These are phyloP conservation scores for Anaspis maculata DNA, from an alignment of 2,888 invertebrate species.

Conservation along the genomic window DNA sequence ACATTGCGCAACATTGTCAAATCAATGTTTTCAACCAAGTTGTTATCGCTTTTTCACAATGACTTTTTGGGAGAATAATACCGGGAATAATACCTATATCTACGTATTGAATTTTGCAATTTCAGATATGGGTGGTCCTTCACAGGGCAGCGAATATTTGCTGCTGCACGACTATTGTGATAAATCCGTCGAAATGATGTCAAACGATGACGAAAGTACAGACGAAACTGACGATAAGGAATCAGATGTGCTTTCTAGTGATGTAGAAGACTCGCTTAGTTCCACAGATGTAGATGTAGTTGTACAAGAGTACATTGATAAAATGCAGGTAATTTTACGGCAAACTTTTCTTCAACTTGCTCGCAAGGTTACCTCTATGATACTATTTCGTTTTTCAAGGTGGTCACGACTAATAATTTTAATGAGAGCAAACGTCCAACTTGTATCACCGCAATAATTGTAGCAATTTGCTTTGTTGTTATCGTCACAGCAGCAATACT, in stretches of 20 bases:
- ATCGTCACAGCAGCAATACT: constrained; percentile 25
- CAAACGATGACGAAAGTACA: constrained; percentile 27
- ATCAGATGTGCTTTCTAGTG: constrained; percentile 23
- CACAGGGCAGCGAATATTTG: constrained; percentile 50
- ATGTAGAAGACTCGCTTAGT: constrained; percentile 52
- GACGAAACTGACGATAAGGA: constrained; percentile 34
- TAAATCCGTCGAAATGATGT: constrained; percentile 37
- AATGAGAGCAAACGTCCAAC: constrained; percentile 29
- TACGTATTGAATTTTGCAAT: no score
- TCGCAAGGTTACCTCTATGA: no score
- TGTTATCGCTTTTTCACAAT: no score
- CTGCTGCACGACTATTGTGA: constrained; percentile 48
- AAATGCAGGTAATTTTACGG: constrained; percentile 49
- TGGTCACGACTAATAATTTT: constrained; percentile 34
- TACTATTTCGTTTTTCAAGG: constrained; percentile 26
- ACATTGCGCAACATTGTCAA: no score
- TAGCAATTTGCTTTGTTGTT: constrained; percentile 25
- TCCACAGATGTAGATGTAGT: constrained; percentile 72
- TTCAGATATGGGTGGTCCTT: no score
- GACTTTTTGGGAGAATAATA: no score
- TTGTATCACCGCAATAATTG: constrained; percentile 28
- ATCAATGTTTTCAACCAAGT: no score
- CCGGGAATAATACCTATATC: neutral
- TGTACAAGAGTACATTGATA: constrained; percentile 67
- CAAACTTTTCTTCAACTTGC: neutral